phyloP scores from a whole-genome alignment of 2,113 vertebrate genomes.

The Psophia crepitans region DNA sequence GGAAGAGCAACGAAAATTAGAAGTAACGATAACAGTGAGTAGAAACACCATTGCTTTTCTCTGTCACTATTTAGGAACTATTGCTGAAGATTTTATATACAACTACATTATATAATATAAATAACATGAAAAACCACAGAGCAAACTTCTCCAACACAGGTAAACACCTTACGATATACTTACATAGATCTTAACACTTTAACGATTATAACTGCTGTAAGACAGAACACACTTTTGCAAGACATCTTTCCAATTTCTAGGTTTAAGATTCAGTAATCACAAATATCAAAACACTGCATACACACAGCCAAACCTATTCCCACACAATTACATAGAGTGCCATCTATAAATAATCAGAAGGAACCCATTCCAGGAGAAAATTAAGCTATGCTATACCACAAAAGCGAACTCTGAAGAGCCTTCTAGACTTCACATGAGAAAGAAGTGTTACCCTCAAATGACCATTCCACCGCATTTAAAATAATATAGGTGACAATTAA shows the following conservation, averaged over 20 bases:
- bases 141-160: neutral
- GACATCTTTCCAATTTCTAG: neutral
- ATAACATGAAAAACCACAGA: neutral
- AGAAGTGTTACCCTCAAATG: neutral
- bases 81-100: neutral
- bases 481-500: neutral
- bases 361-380: neutral
- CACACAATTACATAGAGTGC: accelerated
- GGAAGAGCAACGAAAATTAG: neutral
- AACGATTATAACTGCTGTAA: neutral
- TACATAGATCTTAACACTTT: neutral
- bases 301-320: neutral
- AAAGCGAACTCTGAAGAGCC: neutral
- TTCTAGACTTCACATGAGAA: neutral
- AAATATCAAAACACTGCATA: neutral
- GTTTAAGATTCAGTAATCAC: neutral
- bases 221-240: neutral
- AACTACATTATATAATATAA: neutral
- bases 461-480: neutral
- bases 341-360: neutral
- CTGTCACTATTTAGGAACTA: neutral
- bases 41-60: neutral
- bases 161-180: neutral
- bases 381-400: neutral
- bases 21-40: neutral